Percentiles rank a stretch among this genome's conserved stretches.
Conservation (phyloP, 2,113 vertebrate genomes). For the Ia io region DNA sequence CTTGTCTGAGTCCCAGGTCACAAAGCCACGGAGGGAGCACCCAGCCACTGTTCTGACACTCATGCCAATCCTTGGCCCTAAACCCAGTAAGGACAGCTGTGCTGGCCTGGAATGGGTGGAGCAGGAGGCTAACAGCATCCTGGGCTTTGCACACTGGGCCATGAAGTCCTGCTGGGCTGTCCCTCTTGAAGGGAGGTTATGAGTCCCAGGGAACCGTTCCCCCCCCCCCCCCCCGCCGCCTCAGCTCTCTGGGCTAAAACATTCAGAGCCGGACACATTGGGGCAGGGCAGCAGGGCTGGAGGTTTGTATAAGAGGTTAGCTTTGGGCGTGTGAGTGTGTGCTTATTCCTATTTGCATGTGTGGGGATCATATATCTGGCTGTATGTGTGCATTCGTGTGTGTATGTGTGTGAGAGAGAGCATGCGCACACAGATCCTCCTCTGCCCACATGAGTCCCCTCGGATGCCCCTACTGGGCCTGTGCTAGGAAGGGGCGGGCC, state of each 20-base stretch:
- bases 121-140: neutral
- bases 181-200: neutral
- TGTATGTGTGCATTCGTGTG: neutral
- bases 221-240: neutral
- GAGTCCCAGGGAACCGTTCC: neutral
- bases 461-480: neutral
- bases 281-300: neutral
- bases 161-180: neutral
- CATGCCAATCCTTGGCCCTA: neutral
- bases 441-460: neutral
- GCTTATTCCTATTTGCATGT: conserved; percentile 13
- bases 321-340: neutral
- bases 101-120: neutral
- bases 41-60: neutral
- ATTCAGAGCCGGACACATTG: neutral
- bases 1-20: neutral
- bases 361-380: neutral
- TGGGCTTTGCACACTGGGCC: neutral
- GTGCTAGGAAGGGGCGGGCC: neutral
- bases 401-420: neutral
- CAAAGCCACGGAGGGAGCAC: neutral
- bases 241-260: neutral
- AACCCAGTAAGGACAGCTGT: neutral
- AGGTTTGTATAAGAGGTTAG: neutral
- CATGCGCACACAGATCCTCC: neutral